Evolutionary conservation across 2,888 invertebrate genomes (phyloP), one percentile per base, ranked within the genome.

Genomic region (Phlogophora meticulosa): DNA sequence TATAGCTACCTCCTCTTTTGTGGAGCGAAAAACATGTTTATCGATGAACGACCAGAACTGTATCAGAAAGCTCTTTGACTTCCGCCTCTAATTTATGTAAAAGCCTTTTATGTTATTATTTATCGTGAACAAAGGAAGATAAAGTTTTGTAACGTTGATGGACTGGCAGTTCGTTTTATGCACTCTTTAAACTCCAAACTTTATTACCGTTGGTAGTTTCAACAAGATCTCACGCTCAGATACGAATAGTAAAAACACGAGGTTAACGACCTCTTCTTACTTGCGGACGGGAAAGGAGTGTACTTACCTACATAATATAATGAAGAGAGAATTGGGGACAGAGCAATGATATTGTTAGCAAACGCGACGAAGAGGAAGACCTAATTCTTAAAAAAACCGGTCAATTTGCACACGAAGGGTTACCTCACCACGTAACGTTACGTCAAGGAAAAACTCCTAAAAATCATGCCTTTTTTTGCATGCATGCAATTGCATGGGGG

Each of bases 111-210:
- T 1, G 10, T 57, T 43, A n/a, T 65, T 42, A 53, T 40, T 20
- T 22, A n/a, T 4, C 43, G 57, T 46, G 62, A 61, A 62, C 49
- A 66, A 46, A 42, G 46, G 20, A 15, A 51, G 20, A 55, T 60
- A 61, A 59, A 75, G 55, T 51, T 60, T 11, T 49, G 40, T 64
- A 56, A 64, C 24, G 42, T 58, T 78, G 52, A 72, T 73, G 65
- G 49, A 58, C 34, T 42, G 48, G 32, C 20, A 68, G 51, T 80
- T 74, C 17, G 51, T 63, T 78, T 68, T 78, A 80, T 75, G 48
- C 34, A 65, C 32, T 55, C 77, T 74, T 71, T 77, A 78, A 80
- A 77, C 67, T 74, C n/a, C 38, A 68, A 65, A 68, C 63, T 79
- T 80, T 78, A 80, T 61, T 61, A 63, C 65, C 55, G 42, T 7